Percentiles rank a stretch among this genome's conserved stretches.
These are phyloP conservation scores for Agelas oroides DNA, from an alignment of 37 sponge, comb jelly and placozoan genomes.

Conservation along the genomic window DNA sequence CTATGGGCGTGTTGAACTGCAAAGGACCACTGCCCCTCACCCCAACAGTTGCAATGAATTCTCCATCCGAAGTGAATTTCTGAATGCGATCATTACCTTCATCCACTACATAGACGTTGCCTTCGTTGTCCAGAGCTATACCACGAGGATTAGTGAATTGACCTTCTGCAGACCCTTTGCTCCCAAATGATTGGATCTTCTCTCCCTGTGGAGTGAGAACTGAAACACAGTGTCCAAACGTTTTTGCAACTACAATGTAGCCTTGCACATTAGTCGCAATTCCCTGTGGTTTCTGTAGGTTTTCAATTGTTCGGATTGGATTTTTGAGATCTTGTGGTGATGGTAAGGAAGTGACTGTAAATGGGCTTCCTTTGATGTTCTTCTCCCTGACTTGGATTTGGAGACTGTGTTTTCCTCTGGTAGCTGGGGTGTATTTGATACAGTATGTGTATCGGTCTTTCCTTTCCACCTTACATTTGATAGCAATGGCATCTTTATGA, in stretches of 20 bases:
- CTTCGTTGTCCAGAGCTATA: constrained; percentile 5
- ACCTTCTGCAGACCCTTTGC: not conserved
- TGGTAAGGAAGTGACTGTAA: too few relatives aligned
- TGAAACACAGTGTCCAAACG: not conserved
- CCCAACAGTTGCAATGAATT: constrained; percentile 41
- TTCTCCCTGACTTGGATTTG: too few relatives aligned
- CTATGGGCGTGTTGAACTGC: constrained; percentile 45
- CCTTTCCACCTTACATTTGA: too few relatives aligned
- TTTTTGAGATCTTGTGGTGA: not conserved
- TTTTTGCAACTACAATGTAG: constrained; percentile 9
- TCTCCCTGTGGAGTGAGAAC: not conserved
- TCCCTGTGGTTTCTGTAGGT: not conserved
- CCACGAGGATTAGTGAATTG: not conserved
- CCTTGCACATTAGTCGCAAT: not conserved
- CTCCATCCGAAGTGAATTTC: constrained; percentile 50
- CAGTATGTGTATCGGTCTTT: too few relatives aligned
- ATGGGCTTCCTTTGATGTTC: too few relatives aligned
- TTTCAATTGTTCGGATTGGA: not conserved
- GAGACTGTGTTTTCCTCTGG: too few relatives aligned
- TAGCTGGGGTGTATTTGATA: too few relatives aligned
- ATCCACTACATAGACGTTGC: constrained; percentile 11
- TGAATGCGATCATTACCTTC: constrained; percentile 23
- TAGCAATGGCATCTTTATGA: too few relatives aligned
- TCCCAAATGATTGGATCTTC: constrained; percentile 22
- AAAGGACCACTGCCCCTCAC: constrained; percentile 25